phyloP scores from a whole-genome alignment of 1,140 invertebrate species.

The Atopsyche davidsoni region DNA sequence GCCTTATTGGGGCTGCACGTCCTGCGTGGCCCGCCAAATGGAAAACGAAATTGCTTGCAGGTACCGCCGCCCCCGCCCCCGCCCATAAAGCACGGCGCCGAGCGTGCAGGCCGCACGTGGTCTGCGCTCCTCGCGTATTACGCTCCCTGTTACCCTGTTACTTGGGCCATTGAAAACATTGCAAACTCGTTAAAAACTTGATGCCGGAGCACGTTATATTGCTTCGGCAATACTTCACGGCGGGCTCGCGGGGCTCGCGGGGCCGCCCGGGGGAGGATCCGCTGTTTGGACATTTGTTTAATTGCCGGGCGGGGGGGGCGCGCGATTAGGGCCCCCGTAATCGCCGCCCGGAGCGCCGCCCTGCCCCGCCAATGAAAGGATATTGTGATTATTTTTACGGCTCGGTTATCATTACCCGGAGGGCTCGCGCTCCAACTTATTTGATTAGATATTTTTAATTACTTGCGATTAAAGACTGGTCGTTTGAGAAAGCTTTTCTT shows the following conservation, averaged over 20 bases:
- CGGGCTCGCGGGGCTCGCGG: slow-evolving; percentile 5
- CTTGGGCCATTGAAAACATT: slow-evolving; percentile 31
- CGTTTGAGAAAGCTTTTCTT: too few species aligned
- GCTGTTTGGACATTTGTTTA: slow-evolving; percentile 25
- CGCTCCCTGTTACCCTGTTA: slow-evolving; percentile 27
- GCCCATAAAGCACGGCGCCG: slow-evolving; percentile 14
- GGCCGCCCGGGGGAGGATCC: not conserved
- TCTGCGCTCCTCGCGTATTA: slow-evolving; percentile 25
- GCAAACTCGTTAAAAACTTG: slow-evolving; percentile 32
- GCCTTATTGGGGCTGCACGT: slow-evolving; percentile 3
- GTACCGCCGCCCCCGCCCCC: slow-evolving; percentile 6
- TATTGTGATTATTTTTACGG: too few species aligned
- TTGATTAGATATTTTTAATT: too few species aligned
- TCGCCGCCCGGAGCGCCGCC: too few species aligned
- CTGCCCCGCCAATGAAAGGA: too few species aligned
- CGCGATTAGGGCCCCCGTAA: slow-evolving; percentile 18
- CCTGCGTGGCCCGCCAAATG: slow-evolving; percentile 24
- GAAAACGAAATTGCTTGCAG: slow-evolving; percentile 29
- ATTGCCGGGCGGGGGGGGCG: slow-evolving; percentile 8
- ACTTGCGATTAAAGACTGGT: too few species aligned
- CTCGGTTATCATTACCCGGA: too few species aligned
- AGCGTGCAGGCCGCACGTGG: slow-evolving; percentile 21
- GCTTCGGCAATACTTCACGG: slow-evolving; percentile 29
- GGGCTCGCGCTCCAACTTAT: too few species aligned
- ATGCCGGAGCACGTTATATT: slow-evolving; percentile 30